Base-by-base conservation (phyloP, 2,888 invertebrate genomes). In the Ernsta delagoae region DNA sequence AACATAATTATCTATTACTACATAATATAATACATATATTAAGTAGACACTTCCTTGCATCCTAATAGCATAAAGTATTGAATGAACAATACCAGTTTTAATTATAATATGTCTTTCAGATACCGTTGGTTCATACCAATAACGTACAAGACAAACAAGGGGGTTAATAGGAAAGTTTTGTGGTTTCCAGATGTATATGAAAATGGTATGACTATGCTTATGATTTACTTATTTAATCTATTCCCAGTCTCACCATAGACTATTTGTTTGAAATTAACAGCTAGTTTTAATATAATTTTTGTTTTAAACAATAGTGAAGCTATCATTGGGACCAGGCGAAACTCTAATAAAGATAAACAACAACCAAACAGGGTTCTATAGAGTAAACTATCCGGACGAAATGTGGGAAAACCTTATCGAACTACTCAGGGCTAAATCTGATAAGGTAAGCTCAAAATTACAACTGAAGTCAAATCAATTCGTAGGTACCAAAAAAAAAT, bases 71-170 rank as follows among this genome's bases (percentile, higher is more conserved):
- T 3, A 24, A 24, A 24, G 24, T 24, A 24, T 24, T 24, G 24
- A 24, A 24, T 24, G 24, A 24, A 24, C 1, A 24, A 24, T 24
- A 24, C 24, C 24, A 24, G 24, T 1, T 1, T 1, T 1, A 1
- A 24, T 24, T 24, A 24, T 24, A 24, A 24, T 1, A 24, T 24
- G 3, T 61, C 70, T 90, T 92, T 36, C 78, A 97, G 96, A 48
- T 97, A 98, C 81, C 96, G 95, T 64, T 99, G 98, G 98, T 96
- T 95, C 71, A 95, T 98, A 70, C 98, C 98, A 0, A 93, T 99
- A 11, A 96, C 96, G 0, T 97, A 96, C 79, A 94, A 94, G 60
- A 96, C 96, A 0, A 94, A 93, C 73, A 88, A 84, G 48, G 91
- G 87, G 63, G 73, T 83, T 0, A 82, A 81, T 43, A 81, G 89